Evolutionary conservation across 2,113 vertebrate species (phyloP).

Genomic region (Plectropomus leopardus): DNA sequence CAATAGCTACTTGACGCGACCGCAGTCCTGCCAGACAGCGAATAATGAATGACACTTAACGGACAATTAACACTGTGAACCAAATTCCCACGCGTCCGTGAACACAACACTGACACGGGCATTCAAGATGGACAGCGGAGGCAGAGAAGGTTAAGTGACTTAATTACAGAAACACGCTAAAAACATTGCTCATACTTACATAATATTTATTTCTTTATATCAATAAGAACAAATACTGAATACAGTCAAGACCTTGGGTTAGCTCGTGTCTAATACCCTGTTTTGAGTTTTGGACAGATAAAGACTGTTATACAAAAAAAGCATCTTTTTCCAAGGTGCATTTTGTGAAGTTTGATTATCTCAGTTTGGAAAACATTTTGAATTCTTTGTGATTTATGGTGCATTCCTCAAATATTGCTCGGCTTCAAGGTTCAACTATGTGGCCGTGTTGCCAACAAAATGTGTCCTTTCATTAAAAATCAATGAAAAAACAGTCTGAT

Average conservation of each 20-base stretch:
- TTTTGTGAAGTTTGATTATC: neutral
- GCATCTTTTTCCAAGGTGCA: neutral
- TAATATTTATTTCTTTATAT: neutral
- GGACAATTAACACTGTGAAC: conserved; percentile 62
- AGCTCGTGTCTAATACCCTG: neutral
- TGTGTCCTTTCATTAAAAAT: neutral
- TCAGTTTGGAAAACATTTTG: neutral
- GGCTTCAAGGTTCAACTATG: neutral
- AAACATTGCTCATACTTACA: neutral
- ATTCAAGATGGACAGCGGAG: neutral
- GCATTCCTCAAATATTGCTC: neutral
- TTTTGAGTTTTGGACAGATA: neutral
- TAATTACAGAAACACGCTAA: too few species aligned
- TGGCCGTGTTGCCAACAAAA: neutral
- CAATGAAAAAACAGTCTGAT: neutral
- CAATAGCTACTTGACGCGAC: conserved; percentile 34
- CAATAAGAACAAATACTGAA: neutral
- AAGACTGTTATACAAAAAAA: neutral
- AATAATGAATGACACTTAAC: conserved; percentile 66
- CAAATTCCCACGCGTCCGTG: conserved; percentile 22
- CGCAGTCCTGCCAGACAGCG: conserved; percentile 23
- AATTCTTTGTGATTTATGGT: neutral
- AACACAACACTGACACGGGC: conserved; percentile 23
- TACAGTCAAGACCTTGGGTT: neutral
- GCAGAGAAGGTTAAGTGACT: too few species aligned